These are phyloP conservation scores for Andrena hattorfiana DNA, from an alignment of 2,888 invertebrate species.

Conservation along the genomic window DNA sequence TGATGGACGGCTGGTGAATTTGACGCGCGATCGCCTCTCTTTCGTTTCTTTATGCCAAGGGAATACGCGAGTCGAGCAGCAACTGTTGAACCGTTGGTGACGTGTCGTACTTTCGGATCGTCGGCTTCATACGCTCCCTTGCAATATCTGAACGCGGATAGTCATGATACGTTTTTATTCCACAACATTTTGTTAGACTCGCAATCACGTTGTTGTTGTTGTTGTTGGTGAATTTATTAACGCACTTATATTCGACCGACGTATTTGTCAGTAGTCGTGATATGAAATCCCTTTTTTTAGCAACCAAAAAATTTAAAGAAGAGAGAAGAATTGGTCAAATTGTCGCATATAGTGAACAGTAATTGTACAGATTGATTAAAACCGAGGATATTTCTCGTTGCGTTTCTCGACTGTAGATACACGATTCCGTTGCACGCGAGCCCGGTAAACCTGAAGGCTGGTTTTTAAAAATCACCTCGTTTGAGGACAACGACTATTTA, in stretches of 20 bases:
- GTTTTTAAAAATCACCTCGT: slow-evolving; percentile 31
- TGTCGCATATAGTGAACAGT: background rate
- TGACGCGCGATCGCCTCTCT: slow-evolving; percentile 9
- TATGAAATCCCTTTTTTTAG: background rate
- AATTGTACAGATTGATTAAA: background rate
- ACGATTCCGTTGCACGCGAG: background rate
- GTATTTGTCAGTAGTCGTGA: background rate
- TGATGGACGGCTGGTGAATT: slow-evolving; percentile 5
- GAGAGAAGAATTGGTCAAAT: background rate
- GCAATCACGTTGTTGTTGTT: background rate
- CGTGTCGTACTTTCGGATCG: slow-evolving; percentile 48
- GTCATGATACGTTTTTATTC: slow-evolving; percentile 3
- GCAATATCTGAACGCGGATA: background rate
- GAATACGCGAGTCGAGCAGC: slow-evolving; percentile 27
- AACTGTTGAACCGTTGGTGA: slow-evolving; percentile 57
- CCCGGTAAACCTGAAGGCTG: background rate
- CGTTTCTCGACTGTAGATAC: background rate
- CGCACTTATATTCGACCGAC: background rate
- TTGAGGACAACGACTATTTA: slow-evolving; percentile 44
- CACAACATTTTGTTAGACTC: background rate
- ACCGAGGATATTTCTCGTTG: background rate
- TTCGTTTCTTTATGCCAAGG: slow-evolving; percentile 27
- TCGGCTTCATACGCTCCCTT: slow-evolving; percentile 25
- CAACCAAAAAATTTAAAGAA: too few relatives aligned
- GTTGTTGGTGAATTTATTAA: background rate